A percentile compares a stretch with the other conserved stretches of the same genome.
These are phyloP conservation scores for Spodoptera frugiperda DNA, from an alignment of 1,140 invertebrate genomes.

Conservation along the genomic window DNA sequence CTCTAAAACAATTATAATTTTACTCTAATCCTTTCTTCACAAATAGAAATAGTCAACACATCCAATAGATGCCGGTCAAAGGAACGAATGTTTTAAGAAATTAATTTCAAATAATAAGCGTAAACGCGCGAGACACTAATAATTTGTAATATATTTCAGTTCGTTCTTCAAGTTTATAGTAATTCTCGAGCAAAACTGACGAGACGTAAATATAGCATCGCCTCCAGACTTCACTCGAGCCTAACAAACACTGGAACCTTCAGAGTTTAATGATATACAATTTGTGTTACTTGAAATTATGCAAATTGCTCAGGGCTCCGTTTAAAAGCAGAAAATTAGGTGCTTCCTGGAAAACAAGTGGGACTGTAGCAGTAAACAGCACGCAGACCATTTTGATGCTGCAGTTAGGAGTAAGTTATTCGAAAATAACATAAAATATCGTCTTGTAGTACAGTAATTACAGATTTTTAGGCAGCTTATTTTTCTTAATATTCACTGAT, in stretches of 20 bases:
- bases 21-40: no score
- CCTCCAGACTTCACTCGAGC: neutral
- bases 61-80: no score
- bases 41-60: no score
- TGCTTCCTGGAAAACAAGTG: constrained; percentile 15
- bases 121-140: neutral
- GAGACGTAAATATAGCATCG: constrained; percentile 3
- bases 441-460: no score
- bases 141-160: neutral
- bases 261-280: constrained; percentile 26
- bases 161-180: neutral
- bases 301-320: constrained; percentile 16
- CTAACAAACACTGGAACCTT: constrained; percentile 15
- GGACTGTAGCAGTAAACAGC: constrained; percentile 5
- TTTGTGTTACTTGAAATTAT: constrained; percentile 27
- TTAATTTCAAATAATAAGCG: no score
- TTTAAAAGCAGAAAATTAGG: constrained; percentile 18
- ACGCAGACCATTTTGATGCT: neutral
- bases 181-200: constrained; percentile 7
- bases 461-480: no score
- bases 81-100: no score
- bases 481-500: no score
- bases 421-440: no score
- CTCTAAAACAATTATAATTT: no score
- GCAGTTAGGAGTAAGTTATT: neutral